Percentiles rank a stretch among this genome's conserved stretches.
Evolutionary conservation across 1,140 invertebrate species (phyloP).

Genomic region (Pogonomyrmex barbatus): DNA sequence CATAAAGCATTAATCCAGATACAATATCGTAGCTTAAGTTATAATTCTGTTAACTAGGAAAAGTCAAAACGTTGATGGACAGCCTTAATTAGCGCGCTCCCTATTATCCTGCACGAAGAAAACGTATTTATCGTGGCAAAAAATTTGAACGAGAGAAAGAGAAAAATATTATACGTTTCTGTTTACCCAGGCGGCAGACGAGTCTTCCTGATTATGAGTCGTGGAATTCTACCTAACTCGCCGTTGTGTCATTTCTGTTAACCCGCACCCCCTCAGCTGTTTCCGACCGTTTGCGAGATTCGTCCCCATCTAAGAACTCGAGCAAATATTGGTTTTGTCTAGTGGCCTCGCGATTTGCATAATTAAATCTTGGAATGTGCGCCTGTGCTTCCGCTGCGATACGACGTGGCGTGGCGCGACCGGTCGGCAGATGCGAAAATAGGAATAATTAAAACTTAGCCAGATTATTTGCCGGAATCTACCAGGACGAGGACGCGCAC

Average conservation of each 20-base stretch:
- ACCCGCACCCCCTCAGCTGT: conserved; percentile 34
- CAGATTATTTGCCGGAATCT: conserved; percentile 76
- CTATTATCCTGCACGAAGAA: conserved; percentile 65
- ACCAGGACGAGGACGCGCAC: conserved; percentile 50
- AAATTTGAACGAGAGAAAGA: conserved; percentile 5
- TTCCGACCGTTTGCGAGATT: conserved; percentile 39
- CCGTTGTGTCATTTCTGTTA: conserved; percentile 51
- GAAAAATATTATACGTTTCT: conserved; percentile 75
- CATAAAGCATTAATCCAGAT: conserved; percentile 31
- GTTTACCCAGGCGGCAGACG: conserved; percentile 76
- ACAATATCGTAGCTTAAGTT: conserved; percentile 35
- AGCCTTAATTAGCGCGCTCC: conserved; percentile 68
- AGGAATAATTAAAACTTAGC: conserved; percentile 79
- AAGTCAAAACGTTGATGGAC: conserved; percentile 67
- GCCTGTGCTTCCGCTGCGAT: conserved; percentile 29
- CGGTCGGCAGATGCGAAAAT: conserved; percentile 74
- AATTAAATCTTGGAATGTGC: conserved; percentile 76
- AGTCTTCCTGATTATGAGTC: conserved; percentile 77
- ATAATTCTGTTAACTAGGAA: conserved; percentile 63
- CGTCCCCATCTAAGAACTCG: conserved; percentile 75
- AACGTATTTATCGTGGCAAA: conserved; percentile 71
- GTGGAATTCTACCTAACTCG: conserved; percentile 71
- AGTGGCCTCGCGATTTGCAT: conserved; percentile 79
- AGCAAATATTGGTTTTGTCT: conserved; percentile 83
- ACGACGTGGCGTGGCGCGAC: conserved; percentile 50